Evolutionary conservation across 1,140 invertebrate species (phyloP), one percentile per base, ranked within the genome.

Genomic region (Acromyrmex heyeri): DNA sequence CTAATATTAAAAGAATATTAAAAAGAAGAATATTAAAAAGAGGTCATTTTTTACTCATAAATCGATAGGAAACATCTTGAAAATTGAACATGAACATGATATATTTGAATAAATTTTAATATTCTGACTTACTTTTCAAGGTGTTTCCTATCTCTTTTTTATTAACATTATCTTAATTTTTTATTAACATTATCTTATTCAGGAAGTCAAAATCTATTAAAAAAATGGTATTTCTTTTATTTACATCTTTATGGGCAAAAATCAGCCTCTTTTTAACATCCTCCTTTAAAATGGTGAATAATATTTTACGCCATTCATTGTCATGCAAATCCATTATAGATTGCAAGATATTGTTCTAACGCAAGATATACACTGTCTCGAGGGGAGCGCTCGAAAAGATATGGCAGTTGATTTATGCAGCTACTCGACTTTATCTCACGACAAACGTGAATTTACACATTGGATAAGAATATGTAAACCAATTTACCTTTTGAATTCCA

Each of bases 401-500:
- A 82, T 8, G 34, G 50, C 48, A 75, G 14, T 30, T 75, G 79
- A 83, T 83, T 83, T 83, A 75, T 50, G 69, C 24, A 50, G 18
- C 16, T 21, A 57, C 16, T 73, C 55, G 18, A 18, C 38, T 57
- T 8, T 75, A 75, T 83, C 24, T 73, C 38, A 24, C 38, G 27
- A 82, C 24, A 8, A 75, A 50, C 53, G 24, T 24, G 57, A 24
- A 75, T 62, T 83, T 83, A 75, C 57, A 75, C 18, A 57, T 44
- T 10, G 38, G 55, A 75, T 48, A n/a, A 75, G 69, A 64, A 76
- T 4, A 5, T 34, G 44, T 48, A 34, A 77, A 76, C 8, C 34
- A 85, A 34, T 59, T 59, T 91, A 95, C 95, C 90, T 94, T 96
- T 96, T 5, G 96, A 95, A 83, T 93, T 95, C 87, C 96, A 95